phyloP scores from a whole-genome alignment of 1,140 invertebrate species.

The Tetramorium alpestre region DNA sequence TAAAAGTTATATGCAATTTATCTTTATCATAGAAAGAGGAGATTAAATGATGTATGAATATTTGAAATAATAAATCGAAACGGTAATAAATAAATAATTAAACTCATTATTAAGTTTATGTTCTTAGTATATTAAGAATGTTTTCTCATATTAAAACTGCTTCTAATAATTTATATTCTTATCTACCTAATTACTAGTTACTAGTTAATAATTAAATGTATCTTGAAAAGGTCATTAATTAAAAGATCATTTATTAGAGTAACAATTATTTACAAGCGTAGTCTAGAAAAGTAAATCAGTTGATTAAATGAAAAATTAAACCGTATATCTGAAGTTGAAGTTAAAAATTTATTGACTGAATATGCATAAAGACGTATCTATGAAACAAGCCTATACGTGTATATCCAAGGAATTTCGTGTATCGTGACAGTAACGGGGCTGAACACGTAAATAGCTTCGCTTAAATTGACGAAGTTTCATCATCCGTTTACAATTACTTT shows the following conservation, averaged over 20 bases:
- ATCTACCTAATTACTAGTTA: not conserved
- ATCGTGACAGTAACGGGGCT: slow-evolving; percentile 23
- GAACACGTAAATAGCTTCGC: slow-evolving; percentile 44
- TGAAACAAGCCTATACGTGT: not conserved
- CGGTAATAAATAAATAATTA: not conserved
- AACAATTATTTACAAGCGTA: not conserved
- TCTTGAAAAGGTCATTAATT: not conserved
- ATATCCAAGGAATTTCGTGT: not conserved
- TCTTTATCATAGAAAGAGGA: not conserved
- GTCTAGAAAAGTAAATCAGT: not conserved
- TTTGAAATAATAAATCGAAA: slow-evolving; percentile 1
- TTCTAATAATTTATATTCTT: not conserved
- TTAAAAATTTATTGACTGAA: not conserved
- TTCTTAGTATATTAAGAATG: not conserved
- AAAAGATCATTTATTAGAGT: not conserved
- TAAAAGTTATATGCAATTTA: not conserved
- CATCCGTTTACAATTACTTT: slow-evolving; percentile 54
- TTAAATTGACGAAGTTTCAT: slow-evolving; percentile 62
- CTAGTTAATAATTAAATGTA: not conserved
- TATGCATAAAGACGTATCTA: not conserved
- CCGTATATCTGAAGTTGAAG: not conserved
- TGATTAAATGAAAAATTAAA: not conserved
- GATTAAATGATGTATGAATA: not conserved
- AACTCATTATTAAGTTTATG: not conserved
- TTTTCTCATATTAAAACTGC: not conserved